Evolutionary conservation across 2,797 vertebrate genomes (phyloP).

Genomic region (Orestias chungarensis): DNA sequence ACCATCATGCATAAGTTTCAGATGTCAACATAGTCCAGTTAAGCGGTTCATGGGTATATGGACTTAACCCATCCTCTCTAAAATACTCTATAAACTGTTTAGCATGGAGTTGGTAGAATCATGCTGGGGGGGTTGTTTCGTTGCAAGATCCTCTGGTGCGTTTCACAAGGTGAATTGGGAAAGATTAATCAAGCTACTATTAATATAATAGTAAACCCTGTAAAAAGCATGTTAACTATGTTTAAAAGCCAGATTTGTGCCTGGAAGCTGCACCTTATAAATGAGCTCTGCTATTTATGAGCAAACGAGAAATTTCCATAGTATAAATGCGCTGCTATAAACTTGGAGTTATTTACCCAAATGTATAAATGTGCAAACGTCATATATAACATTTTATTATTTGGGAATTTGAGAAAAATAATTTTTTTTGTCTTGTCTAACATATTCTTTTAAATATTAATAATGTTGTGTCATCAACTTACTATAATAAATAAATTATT

Average conservation of each 20-base stretch:
- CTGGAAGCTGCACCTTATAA: neutral
- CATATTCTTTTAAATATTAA: too few relatives aligned
- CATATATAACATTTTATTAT: too few relatives aligned
- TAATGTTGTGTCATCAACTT: too few relatives aligned
- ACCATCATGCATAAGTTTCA: neutral
- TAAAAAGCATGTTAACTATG: neutral
- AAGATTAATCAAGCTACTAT: neutral
- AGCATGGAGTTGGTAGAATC: neutral
- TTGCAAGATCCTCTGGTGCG: neutral
- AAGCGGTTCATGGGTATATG: neutral
- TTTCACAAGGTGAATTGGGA: neutral
- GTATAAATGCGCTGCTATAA: neutral
- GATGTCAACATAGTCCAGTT: neutral
- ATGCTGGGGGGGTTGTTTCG: neutral
- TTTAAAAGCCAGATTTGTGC: neutral
- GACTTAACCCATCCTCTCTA: neutral
- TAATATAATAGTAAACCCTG: neutral
- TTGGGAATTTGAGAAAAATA: too few relatives aligned
- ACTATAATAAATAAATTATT: too few relatives aligned
- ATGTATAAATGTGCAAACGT: too few relatives aligned
- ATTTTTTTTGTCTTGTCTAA: too few relatives aligned
- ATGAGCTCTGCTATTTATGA: neutral
- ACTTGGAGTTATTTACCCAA: too few relatives aligned
- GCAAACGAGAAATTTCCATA: neutral
- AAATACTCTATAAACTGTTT: neutral